A percentile compares a stretch with the other conserved stretches of the same genome.
phyloP scores from a whole-genome alignment of 53 echinoderm and acorn worm species.

The Stichopus horrens region DNA sequence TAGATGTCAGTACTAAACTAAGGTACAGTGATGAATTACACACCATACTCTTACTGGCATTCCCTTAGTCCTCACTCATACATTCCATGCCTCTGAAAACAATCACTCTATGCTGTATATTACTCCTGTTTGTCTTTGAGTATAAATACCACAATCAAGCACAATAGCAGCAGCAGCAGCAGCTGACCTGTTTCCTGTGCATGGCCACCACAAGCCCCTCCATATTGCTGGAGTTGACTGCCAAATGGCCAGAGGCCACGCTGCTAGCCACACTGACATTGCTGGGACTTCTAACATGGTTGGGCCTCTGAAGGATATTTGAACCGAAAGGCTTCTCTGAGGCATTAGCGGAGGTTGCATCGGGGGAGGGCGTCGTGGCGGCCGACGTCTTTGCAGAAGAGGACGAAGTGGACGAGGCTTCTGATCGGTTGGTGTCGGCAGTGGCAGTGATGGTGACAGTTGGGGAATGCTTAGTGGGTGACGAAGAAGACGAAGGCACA shows the following conservation, averaged over 20 bases:
- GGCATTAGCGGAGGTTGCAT: constrained; percentile 7
- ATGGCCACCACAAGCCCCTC: constrained; percentile 93
- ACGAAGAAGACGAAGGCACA: neutral
- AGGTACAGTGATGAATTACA: too few relatives aligned
- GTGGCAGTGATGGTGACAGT: constrained; percentile 5
- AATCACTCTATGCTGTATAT: too few relatives aligned
- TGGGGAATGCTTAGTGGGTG: constrained; percentile 5
- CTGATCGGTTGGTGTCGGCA: neutral
- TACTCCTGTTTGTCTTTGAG: too few relatives aligned
- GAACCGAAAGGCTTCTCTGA: constrained; percentile 48
- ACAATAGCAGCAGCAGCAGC: neutral
- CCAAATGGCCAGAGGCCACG: constrained; percentile 50
- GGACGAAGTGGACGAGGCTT: neutral
- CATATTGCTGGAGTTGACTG: constrained; percentile 46
- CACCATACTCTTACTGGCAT: too few relatives aligned
- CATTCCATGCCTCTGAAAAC: too few relatives aligned
- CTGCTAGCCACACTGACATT: constrained; percentile 88
- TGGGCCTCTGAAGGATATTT: constrained; percentile 28
- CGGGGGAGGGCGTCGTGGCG: constrained; percentile 36
- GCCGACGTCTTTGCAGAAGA: constrained; percentile 42
- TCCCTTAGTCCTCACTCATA: too few relatives aligned
- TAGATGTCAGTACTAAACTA: too few relatives aligned
- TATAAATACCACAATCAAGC: too few relatives aligned
- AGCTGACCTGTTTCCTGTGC: constrained; percentile 98
- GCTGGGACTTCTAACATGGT: constrained; percentile 84